Base-by-base conservation (phyloP, 2,113 vertebrate species). In the Bufo gargarizans region DNA sequence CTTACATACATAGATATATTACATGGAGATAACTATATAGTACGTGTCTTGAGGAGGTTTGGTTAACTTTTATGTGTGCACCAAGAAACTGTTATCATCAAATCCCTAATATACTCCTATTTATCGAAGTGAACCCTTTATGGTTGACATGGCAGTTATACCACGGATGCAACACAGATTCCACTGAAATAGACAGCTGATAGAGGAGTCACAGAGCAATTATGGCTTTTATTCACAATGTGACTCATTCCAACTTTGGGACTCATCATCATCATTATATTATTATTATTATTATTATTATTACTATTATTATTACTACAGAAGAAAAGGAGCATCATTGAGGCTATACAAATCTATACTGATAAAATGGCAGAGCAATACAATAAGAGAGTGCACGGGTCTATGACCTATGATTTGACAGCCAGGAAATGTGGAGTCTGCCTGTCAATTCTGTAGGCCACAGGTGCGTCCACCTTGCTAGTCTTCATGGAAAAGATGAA, bases 371-470 rank as follows among this genome's bases (percentile, higher is more conserved):
- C 22, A 33, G 55, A 22, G n/a, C 6, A 9, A 8, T 4, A 33
- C 22, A 86, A 5, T 76, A 69, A 20, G 56, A 20, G 89, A 92
- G 93, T 92, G 92, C 90, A 92, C 92, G 93, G 89, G 91, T 89
- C 93, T 93, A 92, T 93, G 93, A 93, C 93, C 93, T 93, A 94
- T 94, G 93, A 93, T 91, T 92, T 93, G 93, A 94, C 93, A 93
- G 93, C 93, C 93, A 93, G 92, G 93, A 69, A 79, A 56, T 86
- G 0, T 0, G n/a, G 3, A 79, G 7, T 91, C 92, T 94, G 92
- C 92, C 93, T 94, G 93, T 92, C 93, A 92, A 91, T 93, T 92
- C 91, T 91, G 92, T 94, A 94, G 93, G 93, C 92, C 92, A 93
- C 92, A 93, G 92, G 92, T 93, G 92, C 92, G 93, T 93, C 90